Evolutionary conservation across 2,113 vertebrate species (phyloP).

Genomic region (Erpornis zantholeuca): DNA sequence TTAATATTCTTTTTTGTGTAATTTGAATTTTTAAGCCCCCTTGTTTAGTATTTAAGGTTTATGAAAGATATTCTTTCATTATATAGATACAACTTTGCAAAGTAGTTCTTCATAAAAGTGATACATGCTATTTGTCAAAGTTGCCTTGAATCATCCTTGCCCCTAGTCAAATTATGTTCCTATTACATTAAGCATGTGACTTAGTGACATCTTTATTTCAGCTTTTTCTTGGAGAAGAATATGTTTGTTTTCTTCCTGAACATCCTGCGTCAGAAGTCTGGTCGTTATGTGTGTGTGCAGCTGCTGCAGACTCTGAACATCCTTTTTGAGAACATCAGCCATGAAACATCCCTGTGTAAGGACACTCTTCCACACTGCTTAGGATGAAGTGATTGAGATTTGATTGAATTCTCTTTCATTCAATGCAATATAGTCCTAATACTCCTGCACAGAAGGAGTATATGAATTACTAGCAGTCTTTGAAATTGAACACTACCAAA

Average conservation of each 20-base stretch:
- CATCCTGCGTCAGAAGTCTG: slow-evolving; percentile 95
- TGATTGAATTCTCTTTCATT: neutral
- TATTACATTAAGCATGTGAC: neutral
- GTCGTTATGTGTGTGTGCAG: slow-evolving; percentile 97
- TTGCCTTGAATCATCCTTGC: neutral
- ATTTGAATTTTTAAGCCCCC: neutral
- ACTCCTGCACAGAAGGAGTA: neutral
- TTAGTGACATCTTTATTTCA: slow-evolving; percentile 45
- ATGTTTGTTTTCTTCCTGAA: slow-evolving; percentile 99
- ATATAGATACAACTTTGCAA: neutral
- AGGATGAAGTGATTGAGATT: neutral
- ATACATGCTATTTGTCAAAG: neutral
- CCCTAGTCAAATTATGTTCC: neutral
- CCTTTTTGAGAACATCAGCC: slow-evolving; percentile 98
- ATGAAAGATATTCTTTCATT: neutral
- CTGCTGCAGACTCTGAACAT: slow-evolving; percentile 98
- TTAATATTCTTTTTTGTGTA: neutral
- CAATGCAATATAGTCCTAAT: neutral
- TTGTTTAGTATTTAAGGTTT: neutral
- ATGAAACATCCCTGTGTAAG: slow-evolving; percentile 98
- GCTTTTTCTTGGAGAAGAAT: slow-evolving; percentile 99
- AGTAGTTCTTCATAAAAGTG: neutral
- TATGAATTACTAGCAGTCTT: neutral
- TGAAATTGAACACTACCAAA: neutral
- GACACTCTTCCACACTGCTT: neutral